Base-by-base conservation (phyloP, 2,797 vertebrate species). In the Danio choprae region DNA sequence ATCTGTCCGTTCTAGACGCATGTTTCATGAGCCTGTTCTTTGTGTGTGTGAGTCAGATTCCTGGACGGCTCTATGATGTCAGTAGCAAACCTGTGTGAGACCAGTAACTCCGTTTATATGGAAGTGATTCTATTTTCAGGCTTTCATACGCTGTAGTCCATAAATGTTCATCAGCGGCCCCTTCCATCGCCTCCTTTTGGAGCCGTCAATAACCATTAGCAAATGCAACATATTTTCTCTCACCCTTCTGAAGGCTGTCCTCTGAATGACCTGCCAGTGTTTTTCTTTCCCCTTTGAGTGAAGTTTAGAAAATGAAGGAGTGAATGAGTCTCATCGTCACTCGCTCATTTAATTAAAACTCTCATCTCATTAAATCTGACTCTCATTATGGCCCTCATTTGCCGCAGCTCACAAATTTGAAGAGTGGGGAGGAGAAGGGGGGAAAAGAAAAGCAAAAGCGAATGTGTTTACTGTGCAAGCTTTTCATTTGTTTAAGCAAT, bases 311-410 rank as follows among this genome's bases (percentile, higher is more conserved):
- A 83, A 76, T 79, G 50, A 79, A 85, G 53, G 58, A 81, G 76
- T 65, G 84, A 89, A 89, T 80, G 80, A 87, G 84, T 85, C 87
- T 84, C 87, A 91, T 91, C 88, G 88, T 84, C 86, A 75, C 63
- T 90, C 89, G 88, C 87, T 85, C 86, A 86, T 83, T 87, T 93
- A 91, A 94, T 94, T 93, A 93, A 92, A 92, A 92, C 89, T 89
- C 86, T 88, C 87, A 87, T 83, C 91, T 89, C 85, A 73, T 81
- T 91, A 92, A 93, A 93, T 91, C 91, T 90, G 90, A 89, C 90
- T 89, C 87, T 90, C 90, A 91, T 94, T 92, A 93, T 88, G 85
- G 84, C 85, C 87, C 82, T 86, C 90, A 90, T 92, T 92, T 90
- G 84, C 87, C 91, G 87, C 87, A 89, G 87, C 87, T 92, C 87